A percentile compares a stretch with the other conserved stretches of the same genome.
Evolutionary conservation across 2,797 vertebrate genomes (phyloP).

Genomic region (Hirundo rustica): DNA sequence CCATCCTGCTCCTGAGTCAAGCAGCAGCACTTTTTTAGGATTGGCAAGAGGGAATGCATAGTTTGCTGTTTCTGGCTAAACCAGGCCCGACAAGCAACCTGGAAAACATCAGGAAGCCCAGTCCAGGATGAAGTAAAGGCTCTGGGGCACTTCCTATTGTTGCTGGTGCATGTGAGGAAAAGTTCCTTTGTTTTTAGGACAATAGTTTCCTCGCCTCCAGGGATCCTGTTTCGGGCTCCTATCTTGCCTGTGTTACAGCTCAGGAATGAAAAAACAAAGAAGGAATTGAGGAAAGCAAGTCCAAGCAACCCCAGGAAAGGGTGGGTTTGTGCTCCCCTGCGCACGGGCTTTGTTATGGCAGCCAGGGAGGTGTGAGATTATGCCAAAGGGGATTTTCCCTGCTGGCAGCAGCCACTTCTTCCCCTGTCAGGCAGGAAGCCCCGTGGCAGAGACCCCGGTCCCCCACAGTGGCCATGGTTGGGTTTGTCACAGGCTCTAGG

Average conservation of each 20-base stretch:
- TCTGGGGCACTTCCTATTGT: not conserved
- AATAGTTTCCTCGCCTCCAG: constrained; percentile 3
- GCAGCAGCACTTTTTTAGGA: not conserved
- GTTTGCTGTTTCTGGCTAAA: not conserved
- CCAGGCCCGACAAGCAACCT: not conserved
- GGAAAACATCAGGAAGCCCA: constrained; percentile 20
- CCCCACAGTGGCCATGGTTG: accelerated
- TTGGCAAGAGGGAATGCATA: accelerated
- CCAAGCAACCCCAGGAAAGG: not conserved
- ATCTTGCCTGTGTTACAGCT: not conserved
- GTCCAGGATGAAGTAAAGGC: not conserved
- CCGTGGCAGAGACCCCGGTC: not conserved
- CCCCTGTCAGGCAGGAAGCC: not conserved
- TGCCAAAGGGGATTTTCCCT: not conserved
- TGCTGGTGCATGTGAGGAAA: constrained; percentile 1
- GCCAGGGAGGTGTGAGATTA: not conserved
- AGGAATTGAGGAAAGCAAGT: not conserved
- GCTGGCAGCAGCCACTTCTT: not conserved
- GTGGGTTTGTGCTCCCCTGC: not conserved
- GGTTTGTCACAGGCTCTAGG: not conserved
- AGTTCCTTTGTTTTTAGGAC: constrained; percentile 37
- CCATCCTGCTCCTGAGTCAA: not conserved
- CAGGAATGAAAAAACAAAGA: not conserved
- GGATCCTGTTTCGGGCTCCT: not conserved
- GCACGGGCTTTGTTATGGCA: not conserved